Base-by-base conservation (phyloP, 2,113 vertebrate genomes). In the Pandion haliaetus region DNA sequence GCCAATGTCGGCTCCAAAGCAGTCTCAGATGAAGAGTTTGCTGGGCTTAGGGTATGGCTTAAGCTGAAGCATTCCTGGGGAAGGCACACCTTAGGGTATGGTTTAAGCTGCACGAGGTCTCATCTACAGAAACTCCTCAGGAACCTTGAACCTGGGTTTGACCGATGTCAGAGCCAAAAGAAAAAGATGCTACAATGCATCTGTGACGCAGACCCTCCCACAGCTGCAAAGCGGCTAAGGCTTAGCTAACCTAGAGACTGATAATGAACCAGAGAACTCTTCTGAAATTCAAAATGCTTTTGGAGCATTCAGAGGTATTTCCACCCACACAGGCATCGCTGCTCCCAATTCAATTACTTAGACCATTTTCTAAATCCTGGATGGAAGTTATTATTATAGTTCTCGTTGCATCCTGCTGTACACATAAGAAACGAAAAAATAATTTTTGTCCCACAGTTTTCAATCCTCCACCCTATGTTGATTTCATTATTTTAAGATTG, bases 21-120 rank as follows among this genome's bases (percentile, higher is more conserved):
- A 3, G 34, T 3, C 69, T 31, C 25, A 5, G 59, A 3, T 10
- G 32, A 38, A 54, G 66, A 0, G 5, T n/a, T 47, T 18, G 1
- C 20, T 25, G 38, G 45, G 29, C 31, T 54, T 5, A 9, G 50
- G 25, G 11, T 28, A 4, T 16, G 36, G 20, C 20, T 28, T 57
- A 24, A 78, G 45, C 26, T 18, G 44, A 45, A 52, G 65, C 0
- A 4, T 34, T 50, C 17, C 1, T 23, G 15, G 42, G 44, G 28
- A 42, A 44, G 52, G 20, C 25, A 12, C 6, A 1, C 69, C 36
- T 52, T 5, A 14, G 49, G 24, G 12, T 26, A 5, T 17, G 38
- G 23, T 26, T 29, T 58, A 19, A 69, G 47, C 32, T 23, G 45
- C 28, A 1, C 2, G 1, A 29, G 15, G 25, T n/a, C 47, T 45